Evolutionary conservation across 2,113 vertebrate genomes (phyloP), one percentile per base, ranked within the genome.

Genomic region (Notarius lentiginosus): DNA sequence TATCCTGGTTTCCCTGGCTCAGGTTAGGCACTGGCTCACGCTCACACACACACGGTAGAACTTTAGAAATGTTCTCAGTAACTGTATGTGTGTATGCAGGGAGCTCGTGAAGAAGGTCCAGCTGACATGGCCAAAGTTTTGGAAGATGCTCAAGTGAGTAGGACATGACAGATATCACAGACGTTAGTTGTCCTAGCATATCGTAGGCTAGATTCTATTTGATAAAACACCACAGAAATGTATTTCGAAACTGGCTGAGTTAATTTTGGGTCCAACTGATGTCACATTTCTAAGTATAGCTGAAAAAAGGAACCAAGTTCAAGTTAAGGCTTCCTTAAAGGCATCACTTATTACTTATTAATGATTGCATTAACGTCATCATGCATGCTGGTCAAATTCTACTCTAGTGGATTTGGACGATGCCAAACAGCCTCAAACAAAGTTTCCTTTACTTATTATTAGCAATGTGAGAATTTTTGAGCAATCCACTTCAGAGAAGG

Each of bases 1-100:
- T 91, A 97, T 99, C 89, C 96, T 99, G 0, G 91, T 98, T 66
- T 98, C 98, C 79, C 93, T 99, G 88, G 95, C 96, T 72, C 96
- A 97, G 96, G 98, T 99, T 95, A 55, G 66, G 1, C 17, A 22
- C 75, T 30, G 15, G 12, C 56, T 11, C 24, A 10, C 1, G 17
- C 7, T 0, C 12, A 51, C 55, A 15, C 8, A 73, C 4, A 10
- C 18, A 20, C 18, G 63, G 20, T 65, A 10, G 4, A 34, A 1
- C 1, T 34, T 79, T 34, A 4, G 0, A 18, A 79, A 27, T 17
- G 24, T 79, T 77, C 47, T 14, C 12, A 8, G 0, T 63, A 8
- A 63, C 41, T 8, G 9, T 47, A 24, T n/a, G 47, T 70, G 27
- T 83, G 51, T 73, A 1, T 73, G 18, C 90, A 99, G 98, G 98